These are phyloP conservation scores for Unio delphinus DNA, from an alignment of 2,888 invertebrate genomes.

Conservation along the genomic window DNA sequence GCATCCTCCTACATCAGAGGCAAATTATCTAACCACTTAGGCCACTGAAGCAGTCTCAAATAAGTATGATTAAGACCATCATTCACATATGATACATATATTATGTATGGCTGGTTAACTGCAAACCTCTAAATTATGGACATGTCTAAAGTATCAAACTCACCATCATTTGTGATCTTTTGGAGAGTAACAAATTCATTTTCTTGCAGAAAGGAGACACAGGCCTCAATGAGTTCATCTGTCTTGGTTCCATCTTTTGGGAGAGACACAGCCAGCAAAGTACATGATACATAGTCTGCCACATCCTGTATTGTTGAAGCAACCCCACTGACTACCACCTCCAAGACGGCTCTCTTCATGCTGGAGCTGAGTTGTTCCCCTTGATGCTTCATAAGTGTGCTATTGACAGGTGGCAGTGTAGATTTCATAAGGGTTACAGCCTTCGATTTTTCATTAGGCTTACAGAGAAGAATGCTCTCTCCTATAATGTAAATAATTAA, in stretches of 20 bases:
- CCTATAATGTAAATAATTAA: slow-evolving; percentile 74
- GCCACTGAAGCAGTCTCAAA: no score
- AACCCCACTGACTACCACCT: slow-evolving; percentile 87
- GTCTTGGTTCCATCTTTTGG: slow-evolving; percentile 61
- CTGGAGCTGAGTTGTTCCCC: slow-evolving; percentile 71
- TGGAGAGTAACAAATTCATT: slow-evolving; percentile 84
- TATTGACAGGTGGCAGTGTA: slow-evolving; percentile 80
- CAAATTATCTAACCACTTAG: no score
- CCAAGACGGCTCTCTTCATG: slow-evolving; percentile 75
- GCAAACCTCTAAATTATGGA: no score
- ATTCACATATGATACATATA: no score
- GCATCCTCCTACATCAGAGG: no score
- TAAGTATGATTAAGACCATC: no score
- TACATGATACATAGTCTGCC: slow-evolving; percentile 84
- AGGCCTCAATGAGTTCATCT: slow-evolving; percentile 69
- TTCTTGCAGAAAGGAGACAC: slow-evolving; percentile 81
- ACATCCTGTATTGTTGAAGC: slow-evolving; percentile 83
- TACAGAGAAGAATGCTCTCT: slow-evolving; percentile 93
- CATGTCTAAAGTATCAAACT: background rate
- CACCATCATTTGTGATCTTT: slow-evolving; percentile 27
- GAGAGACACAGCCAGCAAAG: slow-evolving; percentile 77
- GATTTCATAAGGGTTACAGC: slow-evolving; percentile 81
- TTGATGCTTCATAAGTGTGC: slow-evolving; percentile 80
- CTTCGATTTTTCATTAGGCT: slow-evolving; percentile 80
- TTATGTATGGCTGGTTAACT: no score